Evolutionary conservation across 2,797 vertebrate species (phyloP).

Genomic region (Rhinella marina): DNA sequence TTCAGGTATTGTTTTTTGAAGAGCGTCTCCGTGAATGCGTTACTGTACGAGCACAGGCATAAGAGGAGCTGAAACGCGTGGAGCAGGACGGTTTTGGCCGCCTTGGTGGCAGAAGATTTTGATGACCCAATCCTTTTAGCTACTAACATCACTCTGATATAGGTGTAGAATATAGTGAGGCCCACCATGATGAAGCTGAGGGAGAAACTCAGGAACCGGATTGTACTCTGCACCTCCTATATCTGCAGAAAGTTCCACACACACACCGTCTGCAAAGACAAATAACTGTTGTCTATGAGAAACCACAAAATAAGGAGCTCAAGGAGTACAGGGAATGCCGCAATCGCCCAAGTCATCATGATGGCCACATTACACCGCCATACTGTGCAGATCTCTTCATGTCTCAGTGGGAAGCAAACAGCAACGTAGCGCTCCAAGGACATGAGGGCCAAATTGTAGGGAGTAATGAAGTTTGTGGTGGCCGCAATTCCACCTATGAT

Average conservation of each 20-base stretch:
- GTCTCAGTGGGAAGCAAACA: slow-evolving; percentile 76
- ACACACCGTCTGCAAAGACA: background rate
- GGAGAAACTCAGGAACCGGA: slow-evolving; percentile 65
- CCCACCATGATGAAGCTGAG: slow-evolving; percentile 66
- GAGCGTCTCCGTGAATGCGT: slow-evolving; percentile 70
- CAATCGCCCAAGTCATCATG: slow-evolving; percentile 1
- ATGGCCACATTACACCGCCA: slow-evolving; percentile 59
- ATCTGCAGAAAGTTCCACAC: background rate
- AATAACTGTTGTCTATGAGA: background rate
- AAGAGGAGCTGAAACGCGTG: slow-evolving; percentile 67
- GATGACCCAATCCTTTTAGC: slow-evolving; percentile 72
- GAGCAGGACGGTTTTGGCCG: slow-evolving; percentile 75
- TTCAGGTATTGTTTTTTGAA: background rate
- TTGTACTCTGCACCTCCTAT: background rate
- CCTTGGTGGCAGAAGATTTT: slow-evolving; percentile 68
- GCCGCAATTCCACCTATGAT: background rate
- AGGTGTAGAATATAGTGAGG: slow-evolving; percentile 76
- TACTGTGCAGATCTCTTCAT: slow-evolving; percentile 62
- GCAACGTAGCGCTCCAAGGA: slow-evolving; percentile 79
- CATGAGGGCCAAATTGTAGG: slow-evolving; percentile 76
- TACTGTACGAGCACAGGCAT: slow-evolving; percentile 70
- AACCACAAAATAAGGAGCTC: background rate
- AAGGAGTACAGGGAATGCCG: background rate
- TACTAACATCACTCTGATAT: slow-evolving; percentile 75
- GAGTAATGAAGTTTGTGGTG: background rate